Percentiles rank a stretch among this genome's conserved stretches.
phyloP scores from a whole-genome alignment of 2,888 invertebrate species.

The Idaea dimidiata region DNA sequence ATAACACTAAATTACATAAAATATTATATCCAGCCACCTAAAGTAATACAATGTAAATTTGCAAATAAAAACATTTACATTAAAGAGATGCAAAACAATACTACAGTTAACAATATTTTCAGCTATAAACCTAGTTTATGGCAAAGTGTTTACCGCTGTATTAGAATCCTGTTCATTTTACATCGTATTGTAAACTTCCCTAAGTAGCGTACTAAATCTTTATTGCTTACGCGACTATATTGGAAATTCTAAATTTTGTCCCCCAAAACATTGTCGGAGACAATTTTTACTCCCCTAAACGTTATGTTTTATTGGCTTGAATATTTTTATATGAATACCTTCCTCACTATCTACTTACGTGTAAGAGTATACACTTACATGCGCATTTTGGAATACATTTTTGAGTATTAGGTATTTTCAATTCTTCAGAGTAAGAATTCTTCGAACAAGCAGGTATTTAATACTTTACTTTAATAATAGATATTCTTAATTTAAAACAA shows the following conservation, averaged over 20 bases:
- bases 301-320: constrained; percentile 68
- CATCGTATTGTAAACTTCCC: constrained; percentile 35
- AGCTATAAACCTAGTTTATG: constrained; percentile 3
- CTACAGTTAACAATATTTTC: neutral
- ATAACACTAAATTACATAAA: no score
- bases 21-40: no score
- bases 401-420: no score
- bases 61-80: no score
- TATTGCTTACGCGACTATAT: constrained; percentile 68
- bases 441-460: no score
- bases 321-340: constrained; percentile 68
- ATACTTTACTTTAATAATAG: no score
- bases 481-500: no score
- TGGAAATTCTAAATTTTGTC: constrained; percentile 57
- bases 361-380: neutral
- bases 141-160: constrained; percentile 2
- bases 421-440: no score
- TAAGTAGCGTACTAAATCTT: constrained; percentile 57
- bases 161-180: constrained; percentile 3
- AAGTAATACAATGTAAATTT: no score
- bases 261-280: constrained; percentile 55
- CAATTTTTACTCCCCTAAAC: constrained; percentile 70
- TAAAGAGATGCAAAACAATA: no score
- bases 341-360: constrained; percentile 5
- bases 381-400: no score